phyloP scores from a whole-genome alignment of 2,888 invertebrate species.

The Euphydryas editha region DNA sequence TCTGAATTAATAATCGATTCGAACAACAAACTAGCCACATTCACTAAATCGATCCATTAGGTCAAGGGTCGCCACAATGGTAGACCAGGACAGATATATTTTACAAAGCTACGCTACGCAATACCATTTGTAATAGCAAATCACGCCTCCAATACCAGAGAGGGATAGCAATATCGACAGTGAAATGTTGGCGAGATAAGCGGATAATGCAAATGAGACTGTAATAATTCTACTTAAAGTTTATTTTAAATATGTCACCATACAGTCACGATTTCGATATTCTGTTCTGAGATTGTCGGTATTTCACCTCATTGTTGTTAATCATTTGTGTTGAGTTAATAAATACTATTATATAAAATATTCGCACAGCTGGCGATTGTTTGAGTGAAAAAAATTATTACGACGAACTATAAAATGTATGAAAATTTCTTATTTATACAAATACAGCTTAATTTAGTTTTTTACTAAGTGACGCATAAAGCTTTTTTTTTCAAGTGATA shows the following conservation, averaged over 20 bases:
- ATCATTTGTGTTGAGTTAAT: constrained; percentile 51
- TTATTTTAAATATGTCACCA: constrained; percentile 50
- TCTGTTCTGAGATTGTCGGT: constrained; percentile 66
- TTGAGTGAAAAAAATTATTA: constrained; percentile 8
- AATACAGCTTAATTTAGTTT: neutral
- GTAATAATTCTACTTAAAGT: constrained; percentile 56
- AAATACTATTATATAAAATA: constrained; percentile 34
- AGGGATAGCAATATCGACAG: constrained; percentile 74
- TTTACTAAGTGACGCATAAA: neutral
- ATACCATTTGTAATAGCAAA: constrained; percentile 74
- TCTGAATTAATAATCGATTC: constrained; percentile 70
- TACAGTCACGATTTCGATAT: constrained; percentile 71
- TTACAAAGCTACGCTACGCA: constrained; percentile 63
- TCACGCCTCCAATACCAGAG: constrained; percentile 77
- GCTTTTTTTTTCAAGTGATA: no score
- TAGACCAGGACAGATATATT: constrained; percentile 73
- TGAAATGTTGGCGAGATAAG: constrained; percentile 68
- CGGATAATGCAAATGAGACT: constrained; percentile 65
- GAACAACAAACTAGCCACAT: constrained; percentile 66
- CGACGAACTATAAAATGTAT: neutral
- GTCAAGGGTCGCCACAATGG: constrained; percentile 76
- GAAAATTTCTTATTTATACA: neutral
- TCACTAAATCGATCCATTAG: constrained; percentile 77
- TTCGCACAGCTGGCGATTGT: constrained; percentile 1
- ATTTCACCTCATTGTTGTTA: constrained; percentile 73